A percentile compares a stretch with the other conserved stretches of the same genome.
phyloP scores from a whole-genome alignment of 2,888 invertebrate species.

The Cerceris ruficornis region DNA sequence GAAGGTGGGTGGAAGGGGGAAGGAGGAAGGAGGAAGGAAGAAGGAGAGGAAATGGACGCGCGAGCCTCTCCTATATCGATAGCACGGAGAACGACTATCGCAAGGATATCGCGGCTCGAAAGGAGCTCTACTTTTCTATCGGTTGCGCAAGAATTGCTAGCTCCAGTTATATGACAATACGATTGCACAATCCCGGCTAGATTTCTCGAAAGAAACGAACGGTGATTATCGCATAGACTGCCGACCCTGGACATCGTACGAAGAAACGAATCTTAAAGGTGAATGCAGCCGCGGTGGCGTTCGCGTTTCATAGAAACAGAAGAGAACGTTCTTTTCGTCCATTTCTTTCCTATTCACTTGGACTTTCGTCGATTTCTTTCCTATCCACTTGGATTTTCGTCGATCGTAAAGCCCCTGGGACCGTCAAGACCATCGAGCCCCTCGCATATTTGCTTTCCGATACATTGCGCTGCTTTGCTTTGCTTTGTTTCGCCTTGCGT shows the following conservation, averaged over 20 bases:
- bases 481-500: no score
- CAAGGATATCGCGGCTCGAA: not conserved
- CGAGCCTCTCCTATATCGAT: not conserved
- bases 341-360: not conserved
- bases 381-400: not conserved
- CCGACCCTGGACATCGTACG: not conserved
- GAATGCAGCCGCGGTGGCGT: no score
- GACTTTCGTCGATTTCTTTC: not conserved
- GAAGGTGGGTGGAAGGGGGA: no score
- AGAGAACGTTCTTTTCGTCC: no score
- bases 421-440: no score
- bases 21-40: no score
- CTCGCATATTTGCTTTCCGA: no score
- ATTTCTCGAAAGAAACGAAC: conserved; percentile 37
- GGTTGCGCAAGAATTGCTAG: conserved; percentile 39
- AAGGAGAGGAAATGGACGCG: not conserved
- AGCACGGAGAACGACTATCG: not conserved
- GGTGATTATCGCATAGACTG: conserved; percentile 13
- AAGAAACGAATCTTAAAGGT: no score
- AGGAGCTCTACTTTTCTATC: conserved; percentile 25
- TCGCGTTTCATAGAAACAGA: no score
- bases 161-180: conserved; percentile 51
- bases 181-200: conserved; percentile 33
- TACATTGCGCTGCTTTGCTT: no score
- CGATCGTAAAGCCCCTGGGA: not conserved